Percentiles rank a stretch among this genome's conserved stretches.
Conservation (phyloP, 2,888 invertebrate species). For the Iphiclides podalirius region DNA sequence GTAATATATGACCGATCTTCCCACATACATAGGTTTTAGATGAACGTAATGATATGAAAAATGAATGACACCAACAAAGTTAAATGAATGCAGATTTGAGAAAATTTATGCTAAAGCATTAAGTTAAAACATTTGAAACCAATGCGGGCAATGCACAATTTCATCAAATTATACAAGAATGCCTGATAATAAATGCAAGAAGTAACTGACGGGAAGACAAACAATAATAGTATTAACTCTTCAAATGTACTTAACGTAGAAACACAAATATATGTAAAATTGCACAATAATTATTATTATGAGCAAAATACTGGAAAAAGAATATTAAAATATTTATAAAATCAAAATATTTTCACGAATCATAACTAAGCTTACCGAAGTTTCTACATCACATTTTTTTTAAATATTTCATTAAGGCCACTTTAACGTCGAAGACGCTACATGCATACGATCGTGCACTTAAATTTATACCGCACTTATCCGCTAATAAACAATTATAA, state of each 20-base stretch:
- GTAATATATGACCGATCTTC: background rate
- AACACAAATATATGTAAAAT: background rate
- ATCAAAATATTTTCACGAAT: background rate
- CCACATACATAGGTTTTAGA: background rate
- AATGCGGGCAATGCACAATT: background rate
- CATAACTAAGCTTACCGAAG: background rate
- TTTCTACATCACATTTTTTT: conserved; percentile 20
- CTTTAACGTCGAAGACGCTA: conserved; percentile 32
- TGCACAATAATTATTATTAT: conserved; percentile 6
- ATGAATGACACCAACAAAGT: conserved; percentile 32
- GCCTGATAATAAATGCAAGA: conserved; percentile 12
- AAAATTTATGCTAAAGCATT: conserved; percentile 11
- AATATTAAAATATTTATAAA: background rate
- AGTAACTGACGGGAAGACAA: background rate
- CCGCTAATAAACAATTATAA: conserved; percentile 9
- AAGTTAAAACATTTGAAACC: background rate
- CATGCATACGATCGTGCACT: conserved; percentile 49
- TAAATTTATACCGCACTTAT: conserved; percentile 1
- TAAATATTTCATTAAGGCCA: conserved; percentile 23
- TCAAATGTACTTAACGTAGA: conserved; percentile 10
- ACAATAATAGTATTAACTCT: background rate
- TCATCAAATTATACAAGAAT: conserved; percentile 6
- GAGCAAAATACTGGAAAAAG: conserved; percentile 4
- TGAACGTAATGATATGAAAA: background rate
- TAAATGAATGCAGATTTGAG: conserved; percentile 23